A percentile compares a stretch with the other conserved stretches of the same genome.
Conservation (phyloP, 2,888 invertebrate species). For the Drosophila affinis region DNA sequence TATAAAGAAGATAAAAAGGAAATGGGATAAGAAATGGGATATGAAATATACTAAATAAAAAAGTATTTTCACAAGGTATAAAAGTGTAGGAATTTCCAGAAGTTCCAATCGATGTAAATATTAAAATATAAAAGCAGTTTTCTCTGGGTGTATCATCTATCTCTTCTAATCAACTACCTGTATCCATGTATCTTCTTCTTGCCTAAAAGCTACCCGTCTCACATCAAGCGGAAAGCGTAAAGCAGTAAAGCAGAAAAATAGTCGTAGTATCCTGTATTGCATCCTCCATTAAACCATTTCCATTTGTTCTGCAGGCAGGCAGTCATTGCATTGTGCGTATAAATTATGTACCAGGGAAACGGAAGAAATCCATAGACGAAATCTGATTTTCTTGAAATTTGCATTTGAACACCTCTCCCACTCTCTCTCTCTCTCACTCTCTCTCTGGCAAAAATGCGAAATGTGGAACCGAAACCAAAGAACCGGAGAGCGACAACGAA, state of each 20-base stretch:
- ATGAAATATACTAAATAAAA: no score
- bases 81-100: no score
- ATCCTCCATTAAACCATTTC: constrained; percentile 37
- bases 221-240: not conserved
- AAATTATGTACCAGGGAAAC: constrained; percentile 61
- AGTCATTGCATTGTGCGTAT: constrained; percentile 51
- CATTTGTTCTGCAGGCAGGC: constrained; percentile 9
- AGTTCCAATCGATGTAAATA: no score
- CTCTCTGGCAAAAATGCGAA: constrained; percentile 56
- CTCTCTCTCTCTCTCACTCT: no score
- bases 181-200: not conserved
- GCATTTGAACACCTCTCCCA: constrained; percentile 61
- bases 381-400: constrained; percentile 67
- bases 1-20: not conserved
- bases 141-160: no score
- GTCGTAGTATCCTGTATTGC: constrained; percentile 28
- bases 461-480: constrained; percentile 38
- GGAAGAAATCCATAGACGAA: constrained; percentile 56
- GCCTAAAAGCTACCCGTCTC: not conserved
- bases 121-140: no score
- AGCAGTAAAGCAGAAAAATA: not conserved
- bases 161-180: not conserved
- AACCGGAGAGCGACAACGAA: constrained; percentile 54
- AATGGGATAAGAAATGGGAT: no score
- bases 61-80: no score